Conservation (phyloP, 2,888 invertebrate species). For the Ptychoptera contaminata region DNA sequence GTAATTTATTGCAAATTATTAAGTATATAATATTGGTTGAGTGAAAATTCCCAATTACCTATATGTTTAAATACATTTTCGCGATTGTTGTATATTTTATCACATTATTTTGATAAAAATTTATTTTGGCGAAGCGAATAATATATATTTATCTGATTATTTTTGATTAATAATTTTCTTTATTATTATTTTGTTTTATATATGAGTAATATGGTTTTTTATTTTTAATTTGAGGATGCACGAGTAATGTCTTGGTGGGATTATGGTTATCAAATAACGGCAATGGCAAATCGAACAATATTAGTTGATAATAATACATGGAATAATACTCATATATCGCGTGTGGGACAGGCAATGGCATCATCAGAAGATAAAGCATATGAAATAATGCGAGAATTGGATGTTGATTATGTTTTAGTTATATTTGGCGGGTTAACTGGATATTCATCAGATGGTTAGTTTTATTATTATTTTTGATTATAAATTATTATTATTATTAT, state of each 20-base stretch:
- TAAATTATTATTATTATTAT: too few species aligned
- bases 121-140: too few species aligned
- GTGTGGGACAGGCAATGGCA: constrained; percentile 98
- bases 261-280: constrained; percentile 97
- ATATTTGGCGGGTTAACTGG: constrained; percentile 98
- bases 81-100: too few species aligned
- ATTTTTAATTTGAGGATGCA: constrained; percentile 47
- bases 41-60: too few species aligned
- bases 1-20: too few species aligned
- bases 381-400: constrained; percentile 92
- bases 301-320: constrained; percentile 98
- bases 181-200: constrained; percentile 10
- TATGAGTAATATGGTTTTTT: too few species aligned
- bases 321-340: constrained; percentile 98
- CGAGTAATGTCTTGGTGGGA: constrained; percentile 99
- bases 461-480: too few species aligned
- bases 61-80: too few species aligned
- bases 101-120: too few species aligned
- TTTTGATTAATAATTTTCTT: background rate
- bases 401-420: constrained; percentile 94
- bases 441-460: constrained; percentile 87
- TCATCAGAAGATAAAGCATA: constrained; percentile 93
- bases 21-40: too few species aligned
- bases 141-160: too few species aligned
- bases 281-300: constrained; percentile 97